Evolutionary conservation across 2,113 vertebrate species (phyloP).

Genomic region (Xenopus tropicalis): DNA sequence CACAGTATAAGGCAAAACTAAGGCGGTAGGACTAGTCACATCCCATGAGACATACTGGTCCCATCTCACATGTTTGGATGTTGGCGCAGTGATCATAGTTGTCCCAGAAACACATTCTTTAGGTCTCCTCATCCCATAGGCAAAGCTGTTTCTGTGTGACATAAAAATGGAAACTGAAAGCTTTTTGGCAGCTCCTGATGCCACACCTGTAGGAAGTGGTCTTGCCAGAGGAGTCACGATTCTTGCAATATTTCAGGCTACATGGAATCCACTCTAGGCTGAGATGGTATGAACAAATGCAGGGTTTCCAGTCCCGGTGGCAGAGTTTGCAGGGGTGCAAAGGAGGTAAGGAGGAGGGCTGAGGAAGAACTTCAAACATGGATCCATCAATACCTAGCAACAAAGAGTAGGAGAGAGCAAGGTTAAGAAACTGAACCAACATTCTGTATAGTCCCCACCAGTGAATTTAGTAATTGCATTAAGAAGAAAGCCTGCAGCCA

Average conservation of each 20-base stretch:
- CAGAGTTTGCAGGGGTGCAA: slow-evolving; percentile 72
- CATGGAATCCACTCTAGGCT: slow-evolving; percentile 96
- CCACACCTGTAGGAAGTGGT: slow-evolving; percentile 90
- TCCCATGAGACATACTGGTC: slow-evolving; percentile 29
- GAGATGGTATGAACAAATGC: slow-evolving; percentile 81
- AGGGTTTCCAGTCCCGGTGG: slow-evolving; percentile 77
- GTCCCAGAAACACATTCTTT: slow-evolving; percentile 42
- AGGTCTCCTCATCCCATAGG: slow-evolving; percentile 91
- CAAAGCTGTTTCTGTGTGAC: slow-evolving; percentile 89
- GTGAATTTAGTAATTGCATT: too few relatives aligned
- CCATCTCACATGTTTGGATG: not conserved
- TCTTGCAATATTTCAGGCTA: slow-evolving; percentile 91
- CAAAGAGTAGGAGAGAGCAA: not conserved
- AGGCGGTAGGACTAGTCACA: slow-evolving; percentile 10
- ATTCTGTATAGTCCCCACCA: too few relatives aligned
- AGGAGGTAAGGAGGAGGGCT: slow-evolving; percentile 57
- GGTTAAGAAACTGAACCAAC: too few relatives aligned
- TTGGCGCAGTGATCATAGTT: not conserved
- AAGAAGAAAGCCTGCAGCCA: too few relatives aligned
- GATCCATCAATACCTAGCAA: slow-evolving; percentile 80
- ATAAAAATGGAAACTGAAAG: slow-evolving; percentile 83
- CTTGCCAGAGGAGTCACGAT: slow-evolving; percentile 70
- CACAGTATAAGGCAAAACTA: slow-evolving; percentile 31
- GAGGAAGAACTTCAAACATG: slow-evolving; percentile 82
- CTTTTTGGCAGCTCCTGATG: slow-evolving; percentile 96